Evolutionary conservation across 2,888 invertebrate genomes (phyloP), one percentile per base, ranked within the genome.

Genomic region (Rosalia funebris): DNA sequence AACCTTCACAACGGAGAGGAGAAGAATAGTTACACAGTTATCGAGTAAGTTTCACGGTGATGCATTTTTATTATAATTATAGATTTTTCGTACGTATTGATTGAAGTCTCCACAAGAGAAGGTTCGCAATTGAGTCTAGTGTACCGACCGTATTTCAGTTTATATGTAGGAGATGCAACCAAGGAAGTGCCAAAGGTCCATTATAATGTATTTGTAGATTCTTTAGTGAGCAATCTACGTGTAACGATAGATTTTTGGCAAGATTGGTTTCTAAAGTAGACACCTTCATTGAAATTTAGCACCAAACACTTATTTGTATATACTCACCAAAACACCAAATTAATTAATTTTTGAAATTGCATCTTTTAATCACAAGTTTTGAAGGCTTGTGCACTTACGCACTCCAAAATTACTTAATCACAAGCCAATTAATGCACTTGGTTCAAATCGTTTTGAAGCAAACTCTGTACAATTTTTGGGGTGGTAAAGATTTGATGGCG

Each of bases 1-100:
- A 84, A 85, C 62, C 86, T 90, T 72, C 88, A 90, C 67, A 88
- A 87, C 71, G 88, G 87, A 20, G 88, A 88, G 73, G 88, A 89
- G 67, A 87, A 85, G 77, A 87, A 85, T 76, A 86, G 87, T 72
- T 89, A 89, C 74, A 89, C 89, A 83, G 86, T 90, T 58, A 83
- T 89, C 74, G 89, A 90, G 90, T 90, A 84, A 90, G 90, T 89
- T 9, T 16, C 16, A 10, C 11, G 25, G 16, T 16, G 3, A n/a
- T 41, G 15, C 16, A 19, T 25, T 25, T 25, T 7, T 3, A 7
- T 25, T 25, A n/a, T n/a, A n/a, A n/a, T n/a, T n/a, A n/a, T 25
- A 25, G 25, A 25, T 25, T 25, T 25, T 25, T 25, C n/a, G n/a
- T n/a, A n/a, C n/a, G n/a, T n/a, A n/a, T n/a, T n/a, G n/a, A n/a